These are phyloP conservation scores for Bradysia coprophila DNA, from an alignment of 1,140 invertebrate genomes.

Conservation along the genomic window DNA sequence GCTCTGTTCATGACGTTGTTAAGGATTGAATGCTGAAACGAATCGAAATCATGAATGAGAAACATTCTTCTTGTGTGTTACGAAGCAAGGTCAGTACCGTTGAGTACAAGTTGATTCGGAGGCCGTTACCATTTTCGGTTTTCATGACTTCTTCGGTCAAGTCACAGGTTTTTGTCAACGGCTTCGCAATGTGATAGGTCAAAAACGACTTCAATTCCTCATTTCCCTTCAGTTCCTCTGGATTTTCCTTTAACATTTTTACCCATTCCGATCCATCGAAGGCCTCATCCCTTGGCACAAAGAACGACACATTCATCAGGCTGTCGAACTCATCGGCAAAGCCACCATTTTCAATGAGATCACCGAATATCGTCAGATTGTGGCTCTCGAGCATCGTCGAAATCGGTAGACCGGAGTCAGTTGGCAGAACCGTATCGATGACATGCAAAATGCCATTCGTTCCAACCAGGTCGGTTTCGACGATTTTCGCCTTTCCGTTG, in stretches of 20 bases:
- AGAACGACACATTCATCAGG: conserved; percentile 36
- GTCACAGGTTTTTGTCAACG: conserved; percentile 26
- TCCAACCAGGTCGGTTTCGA: conserved; percentile 30
- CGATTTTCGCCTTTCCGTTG: conserved; percentile 25
- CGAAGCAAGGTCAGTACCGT: conserved; percentile 9
- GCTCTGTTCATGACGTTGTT: conserved; percentile 27
- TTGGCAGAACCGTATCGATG: conserved; percentile 42
- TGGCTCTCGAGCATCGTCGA: conserved; percentile 24
- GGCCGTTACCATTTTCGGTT: conserved; percentile 23
- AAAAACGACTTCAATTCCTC: conserved; percentile 31
- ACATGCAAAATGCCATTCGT: conserved; percentile 52
- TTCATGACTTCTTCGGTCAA: conserved; percentile 29
- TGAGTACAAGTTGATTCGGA: conserved; percentile 36
- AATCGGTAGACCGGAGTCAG: conserved; percentile 25
- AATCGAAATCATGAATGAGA: conserved; percentile 2
- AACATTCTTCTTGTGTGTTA: not conserved
- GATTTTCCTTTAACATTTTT: conserved; percentile 21
- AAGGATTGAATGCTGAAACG: conserved; percentile 26
- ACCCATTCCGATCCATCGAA: conserved; percentile 25
- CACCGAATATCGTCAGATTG: conserved; percentile 28
- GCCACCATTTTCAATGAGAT: conserved; percentile 29
- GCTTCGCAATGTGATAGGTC: conserved; percentile 32
- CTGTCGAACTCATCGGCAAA: conserved; percentile 33
- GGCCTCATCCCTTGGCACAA: conserved; percentile 42
- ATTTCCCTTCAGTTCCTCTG: conserved; percentile 19